phyloP scores from a whole-genome alignment of 2,113 vertebrate species.

The Myotis lucifugus region DNA sequence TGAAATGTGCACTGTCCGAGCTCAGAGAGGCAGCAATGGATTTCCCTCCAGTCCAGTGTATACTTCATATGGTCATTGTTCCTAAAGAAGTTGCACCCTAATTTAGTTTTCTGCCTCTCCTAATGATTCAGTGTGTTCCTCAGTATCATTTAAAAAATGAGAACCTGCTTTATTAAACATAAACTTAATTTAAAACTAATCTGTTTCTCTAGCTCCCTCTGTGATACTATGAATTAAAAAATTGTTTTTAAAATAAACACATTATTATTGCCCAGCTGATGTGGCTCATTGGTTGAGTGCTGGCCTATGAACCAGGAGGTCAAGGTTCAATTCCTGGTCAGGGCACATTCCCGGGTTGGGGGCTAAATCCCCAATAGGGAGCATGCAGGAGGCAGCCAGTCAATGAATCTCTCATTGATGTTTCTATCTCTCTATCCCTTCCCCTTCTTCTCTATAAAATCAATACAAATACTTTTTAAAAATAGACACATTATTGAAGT shows the following conservation, averaged over 20 bases:
- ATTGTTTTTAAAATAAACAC: not conserved
- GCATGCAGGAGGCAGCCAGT: too few relatives aligned
- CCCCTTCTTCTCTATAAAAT: too few relatives aligned
- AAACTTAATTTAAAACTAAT: not conserved
- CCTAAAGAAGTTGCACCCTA: not conserved
- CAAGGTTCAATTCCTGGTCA: too few relatives aligned
- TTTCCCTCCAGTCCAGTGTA: not conserved
- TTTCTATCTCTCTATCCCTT: too few relatives aligned
- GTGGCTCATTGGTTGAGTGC: too few relatives aligned
- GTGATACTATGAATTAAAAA: not conserved
- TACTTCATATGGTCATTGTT: not conserved
- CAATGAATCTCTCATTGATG: too few relatives aligned
- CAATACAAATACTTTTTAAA: too few relatives aligned
- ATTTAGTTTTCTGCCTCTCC: not conserved
- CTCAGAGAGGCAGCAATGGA: not conserved
- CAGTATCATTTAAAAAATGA: not conserved
- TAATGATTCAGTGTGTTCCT: not conserved
- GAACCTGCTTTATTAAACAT: not conserved
- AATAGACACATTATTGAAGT: not conserved
- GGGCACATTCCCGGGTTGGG: too few relatives aligned
- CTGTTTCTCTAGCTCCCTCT: not conserved
- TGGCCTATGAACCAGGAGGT: too few relatives aligned
- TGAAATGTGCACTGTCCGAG: not conserved
- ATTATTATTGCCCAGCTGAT: too few relatives aligned
- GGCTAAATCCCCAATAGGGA: too few relatives aligned